A percentile compares a stretch with the other conserved stretches of the same genome.
phyloP scores from a whole-genome alignment of 2,888 invertebrate genomes.

The Pandemis cinnamomeana region DNA sequence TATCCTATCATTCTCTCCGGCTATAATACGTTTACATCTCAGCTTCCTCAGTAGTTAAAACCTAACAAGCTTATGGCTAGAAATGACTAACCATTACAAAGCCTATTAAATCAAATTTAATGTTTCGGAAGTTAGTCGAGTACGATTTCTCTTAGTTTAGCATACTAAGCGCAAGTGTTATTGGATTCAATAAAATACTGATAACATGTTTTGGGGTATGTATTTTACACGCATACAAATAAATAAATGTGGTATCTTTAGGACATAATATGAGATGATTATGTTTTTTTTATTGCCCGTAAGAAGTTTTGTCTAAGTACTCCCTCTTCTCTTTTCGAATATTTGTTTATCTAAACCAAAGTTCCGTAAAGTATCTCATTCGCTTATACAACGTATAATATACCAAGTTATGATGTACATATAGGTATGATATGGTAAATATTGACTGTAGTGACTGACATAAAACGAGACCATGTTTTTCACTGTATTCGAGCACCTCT shows the following conservation, averaged over 20 bases:
- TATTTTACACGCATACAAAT: no score
- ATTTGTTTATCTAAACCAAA: not conserved
- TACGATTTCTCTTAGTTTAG: no score
- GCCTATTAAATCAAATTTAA: not conserved
- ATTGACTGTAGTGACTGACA: not conserved
- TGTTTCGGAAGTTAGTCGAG: not conserved
- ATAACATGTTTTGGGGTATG: not conserved
- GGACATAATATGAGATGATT: no score
- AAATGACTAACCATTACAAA: not conserved
- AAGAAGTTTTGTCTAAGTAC: no score
- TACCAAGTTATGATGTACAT: no score
- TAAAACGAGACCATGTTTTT: not conserved
- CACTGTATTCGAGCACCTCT: not conserved
- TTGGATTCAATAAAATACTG: not conserved
- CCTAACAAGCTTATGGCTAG: not conserved
- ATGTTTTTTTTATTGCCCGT: no score
- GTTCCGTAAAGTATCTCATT: not conserved
- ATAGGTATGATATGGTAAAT: not conserved
- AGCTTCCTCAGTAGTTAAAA: conserved; percentile 34
- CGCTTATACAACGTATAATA: no score
- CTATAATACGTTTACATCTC: conserved; percentile 43
- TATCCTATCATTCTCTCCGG: conserved; percentile 57
- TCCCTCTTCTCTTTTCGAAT: no score
- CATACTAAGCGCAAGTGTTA: not conserved
- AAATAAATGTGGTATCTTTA: no score